These are phyloP conservation scores for Macquaria ambigua DNA, from an alignment of 2,113 vertebrate species.

Conservation along the genomic window DNA sequence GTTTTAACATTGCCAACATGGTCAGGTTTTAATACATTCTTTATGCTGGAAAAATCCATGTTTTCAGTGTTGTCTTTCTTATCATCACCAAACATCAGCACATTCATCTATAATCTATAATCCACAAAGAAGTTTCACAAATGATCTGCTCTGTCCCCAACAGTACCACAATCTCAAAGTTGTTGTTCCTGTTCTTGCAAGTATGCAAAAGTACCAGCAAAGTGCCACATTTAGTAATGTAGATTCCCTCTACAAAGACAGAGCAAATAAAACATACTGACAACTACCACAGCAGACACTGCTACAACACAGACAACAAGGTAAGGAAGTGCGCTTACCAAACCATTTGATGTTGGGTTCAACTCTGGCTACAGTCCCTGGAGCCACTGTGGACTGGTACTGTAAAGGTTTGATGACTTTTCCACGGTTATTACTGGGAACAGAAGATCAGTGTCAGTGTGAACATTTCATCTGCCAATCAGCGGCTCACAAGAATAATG, in stretches of 20 bases:
- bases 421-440: conserved; percentile 88
- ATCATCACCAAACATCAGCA: background rate
- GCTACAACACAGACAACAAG: background rate
- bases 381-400: conserved; percentile 91
- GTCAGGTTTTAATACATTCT: background rate
- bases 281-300: background rate
- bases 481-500: background rate
- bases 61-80: background rate
- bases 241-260: background rate
- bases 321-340: conserved; percentile 84
- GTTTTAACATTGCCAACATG: background rate
- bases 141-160: background rate
- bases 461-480: background rate
- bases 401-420: conserved; percentile 93
- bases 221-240: background rate
- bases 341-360: conserved; percentile 99
- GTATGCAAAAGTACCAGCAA: background rate
- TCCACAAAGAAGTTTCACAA: background rate
- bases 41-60: background rate
- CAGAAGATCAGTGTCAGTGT: conserved; percentile 3
- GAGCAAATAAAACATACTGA: background rate
- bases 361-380: conserved; percentile 94
- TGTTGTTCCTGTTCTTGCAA: background rate
- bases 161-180: background rate
- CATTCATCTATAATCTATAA: background rate